Evolutionary conservation across 2,113 vertebrate genomes (phyloP).

Genomic region (Cyanistes caeruleus): DNA sequence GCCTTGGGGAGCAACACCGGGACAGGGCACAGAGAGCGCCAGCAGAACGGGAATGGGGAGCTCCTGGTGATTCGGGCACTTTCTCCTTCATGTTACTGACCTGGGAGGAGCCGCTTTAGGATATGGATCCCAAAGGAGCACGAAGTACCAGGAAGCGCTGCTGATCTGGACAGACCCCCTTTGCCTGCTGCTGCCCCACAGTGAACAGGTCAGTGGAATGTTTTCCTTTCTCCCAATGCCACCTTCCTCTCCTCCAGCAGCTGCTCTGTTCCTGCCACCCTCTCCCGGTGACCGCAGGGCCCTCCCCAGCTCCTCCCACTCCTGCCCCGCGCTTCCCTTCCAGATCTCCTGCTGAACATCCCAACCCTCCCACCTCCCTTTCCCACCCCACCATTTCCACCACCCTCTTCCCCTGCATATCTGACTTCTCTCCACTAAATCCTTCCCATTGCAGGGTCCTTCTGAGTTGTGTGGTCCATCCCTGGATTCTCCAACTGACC

Average conservation of each 20-base stretch:
- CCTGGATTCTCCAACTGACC: neutral
- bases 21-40: accelerated
- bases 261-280: neutral
- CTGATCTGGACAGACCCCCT: neutral
- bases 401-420: accelerated
- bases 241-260: neutral
- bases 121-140: neutral
- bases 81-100: neutral
- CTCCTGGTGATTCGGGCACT: neutral
- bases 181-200: neutral
- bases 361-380: neutral
- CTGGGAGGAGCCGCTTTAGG: neutral
- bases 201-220: neutral
- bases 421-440: neutral
- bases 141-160: neutral
- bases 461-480: neutral
- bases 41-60: accelerated
- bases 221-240: neutral
- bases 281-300: accelerated
- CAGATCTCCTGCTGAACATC: neutral
- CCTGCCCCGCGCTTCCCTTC: neutral
- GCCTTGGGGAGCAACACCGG: accelerated
- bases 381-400: neutral
- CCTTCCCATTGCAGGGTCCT: neutral
- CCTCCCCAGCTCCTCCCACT: neutral